Evolutionary conservation across 2,113 vertebrate genomes (phyloP), one percentile per base, ranked within the genome.

Genomic region (Tachycineta bicolor): DNA sequence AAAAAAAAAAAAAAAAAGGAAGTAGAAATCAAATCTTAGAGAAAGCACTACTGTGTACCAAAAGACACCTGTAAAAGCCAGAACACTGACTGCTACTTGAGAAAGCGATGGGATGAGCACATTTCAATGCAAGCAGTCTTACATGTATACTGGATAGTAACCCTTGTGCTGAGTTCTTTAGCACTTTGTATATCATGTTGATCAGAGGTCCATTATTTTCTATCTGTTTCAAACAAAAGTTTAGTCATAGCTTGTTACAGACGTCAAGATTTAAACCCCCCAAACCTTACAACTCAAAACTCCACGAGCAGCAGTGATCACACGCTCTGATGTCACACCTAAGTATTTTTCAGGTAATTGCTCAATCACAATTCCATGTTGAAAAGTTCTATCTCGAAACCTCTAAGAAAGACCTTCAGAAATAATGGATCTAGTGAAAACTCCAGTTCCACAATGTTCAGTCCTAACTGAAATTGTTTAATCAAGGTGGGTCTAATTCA

Each of bases 151-250:
- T 96, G 98, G 98, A 98, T 67, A 98, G 98, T 96, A 98, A 99
- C 98, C 98, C 98, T 95, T 96, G 98, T 98, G 98, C 97, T 97
- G 98, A 98, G 97, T 98, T 98, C 98, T 98, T 98, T 97, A 99
- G 98, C 97, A 98, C 98, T 98, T 97, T 98, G 98, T 98, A 98
- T 97, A 98, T 97, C 98, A 98, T 98, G 98, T 98, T 98, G 98
- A 99, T 98, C 98, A 98, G 97, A 97, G 98, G 98, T 97, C 99
- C 98, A 98, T 99, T 98, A 99, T 98, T 98, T 98, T 99, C 98
- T 98, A 99, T 99, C 99, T 99, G 98, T 98, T 98, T 98, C 98
- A 98, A 98, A 99, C 98, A 98, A 98, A 98, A 98, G 98, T 98
- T 98, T 95, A 98, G 98, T 96, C 97, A 97, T 12, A 96, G 87